Percentiles rank a stretch among this genome's conserved stretches.
These are phyloP conservation scores for Distichodus sexfasciatus DNA, from an alignment of 2,797 vertebrate species.

Conservation along the genomic window DNA sequence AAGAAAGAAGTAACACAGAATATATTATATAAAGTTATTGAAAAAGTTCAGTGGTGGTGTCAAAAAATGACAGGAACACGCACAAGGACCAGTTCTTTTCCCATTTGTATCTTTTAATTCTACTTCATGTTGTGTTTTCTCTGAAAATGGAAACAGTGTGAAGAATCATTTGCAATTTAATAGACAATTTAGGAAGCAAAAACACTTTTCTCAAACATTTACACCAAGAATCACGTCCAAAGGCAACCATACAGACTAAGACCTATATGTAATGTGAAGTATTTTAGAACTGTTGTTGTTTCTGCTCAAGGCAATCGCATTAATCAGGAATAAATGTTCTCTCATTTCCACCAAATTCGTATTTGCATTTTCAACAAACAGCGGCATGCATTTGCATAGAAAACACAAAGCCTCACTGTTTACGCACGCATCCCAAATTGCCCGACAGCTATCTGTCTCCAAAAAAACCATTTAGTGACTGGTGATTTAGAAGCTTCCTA, in stretches of 20 bases:
- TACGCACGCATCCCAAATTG: conserved; percentile 11
- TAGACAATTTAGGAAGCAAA: neutral
- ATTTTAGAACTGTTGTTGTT: conserved; percentile 3
- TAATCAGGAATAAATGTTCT: conserved; percentile 29
- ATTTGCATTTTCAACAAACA: conserved; percentile 29
- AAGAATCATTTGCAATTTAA: too few relatives aligned
- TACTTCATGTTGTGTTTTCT: too few relatives aligned
- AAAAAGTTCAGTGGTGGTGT: too few relatives aligned
- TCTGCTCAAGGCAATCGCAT: conserved; percentile 14
- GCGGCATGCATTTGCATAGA: conserved; percentile 25
- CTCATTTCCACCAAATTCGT: conserved; percentile 22
- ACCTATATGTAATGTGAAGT: conserved; percentile 8
- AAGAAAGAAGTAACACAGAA: too few relatives aligned
- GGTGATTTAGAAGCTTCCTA: conserved; percentile 14
- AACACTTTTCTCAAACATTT: neutral
- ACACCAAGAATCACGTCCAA: too few relatives aligned
- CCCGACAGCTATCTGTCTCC: conserved; percentile 21
- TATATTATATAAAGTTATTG: too few relatives aligned
- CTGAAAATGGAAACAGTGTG: too few relatives aligned
- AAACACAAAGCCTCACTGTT: conserved; percentile 26
- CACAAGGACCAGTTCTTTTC: too few relatives aligned
- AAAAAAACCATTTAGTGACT: conserved; percentile 27
- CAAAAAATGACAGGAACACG: too few relatives aligned
- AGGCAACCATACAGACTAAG: too few relatives aligned
- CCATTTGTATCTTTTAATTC: too few relatives aligned